Evolutionary conservation across 1,140 invertebrate species (phyloP), one percentile per base, ranked within the genome.

Genomic region (Drosophila seguyi): DNA sequence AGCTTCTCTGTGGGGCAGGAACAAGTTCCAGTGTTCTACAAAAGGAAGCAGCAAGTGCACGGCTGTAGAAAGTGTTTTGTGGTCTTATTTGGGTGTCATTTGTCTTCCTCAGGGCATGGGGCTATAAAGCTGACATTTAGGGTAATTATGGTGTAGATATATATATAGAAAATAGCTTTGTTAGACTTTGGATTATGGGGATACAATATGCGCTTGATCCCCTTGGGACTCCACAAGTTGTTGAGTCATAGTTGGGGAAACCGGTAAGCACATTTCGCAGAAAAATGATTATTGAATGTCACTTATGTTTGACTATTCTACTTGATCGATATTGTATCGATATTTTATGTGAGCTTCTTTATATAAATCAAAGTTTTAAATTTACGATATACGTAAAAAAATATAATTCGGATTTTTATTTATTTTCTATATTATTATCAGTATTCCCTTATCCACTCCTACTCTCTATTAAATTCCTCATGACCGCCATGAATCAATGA

Each of bases 21-120:
- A 6, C 39, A 69, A 57, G 42, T 27, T 71, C 27, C 25, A 69
- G 41, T 14, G 29, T 27, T 68, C 14, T 38, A 16, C 25, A 20
- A 31, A 38, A 16, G 47, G 36, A 31, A 44, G 48, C 36, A 48
- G 65, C 60, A 63, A 65, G 45, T 60, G 29, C 38, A 25, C 1
- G 57, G 36, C 38, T 34, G 13, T 25, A 31, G 27, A 60, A 60
- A 66, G 65, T 57, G 66, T 57, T 58, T 72, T 58, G 36, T 50
- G 52, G 36, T 41, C 25, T 29, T 41, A 67, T 67, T 67, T 42
- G 36, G 34, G 45, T 42, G 36, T 72, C 68, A 72, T 73, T 73
- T 72, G 67, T 72, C 69, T 73, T 73, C 44, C 36, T 73, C 44
- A 41, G 22, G 36, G 14, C 42, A 41, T 29, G 31, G 22, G 25